A percentile compares a stretch with the other conserved stretches of the same genome.
Conservation (phyloP, 1,140 invertebrate species). For the Drosophila fuyamai region DNA sequence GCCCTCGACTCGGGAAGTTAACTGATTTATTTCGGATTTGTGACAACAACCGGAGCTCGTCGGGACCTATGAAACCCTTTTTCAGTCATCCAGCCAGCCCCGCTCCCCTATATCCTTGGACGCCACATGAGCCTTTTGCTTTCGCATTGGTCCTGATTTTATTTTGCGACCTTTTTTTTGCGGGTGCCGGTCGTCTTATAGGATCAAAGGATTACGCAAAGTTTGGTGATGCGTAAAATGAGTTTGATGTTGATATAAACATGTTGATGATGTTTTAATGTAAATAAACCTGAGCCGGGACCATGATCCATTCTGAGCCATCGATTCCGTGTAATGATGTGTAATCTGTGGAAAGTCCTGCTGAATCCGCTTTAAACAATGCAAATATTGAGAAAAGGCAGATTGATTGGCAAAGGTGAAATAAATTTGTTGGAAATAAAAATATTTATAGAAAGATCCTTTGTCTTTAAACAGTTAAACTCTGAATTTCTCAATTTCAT, state of each 20-base stretch:
- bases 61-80: constrained; percentile 71
- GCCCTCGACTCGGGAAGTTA: constrained; percentile 68
- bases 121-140: constrained; percentile 17
- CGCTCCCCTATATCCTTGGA: constrained; percentile 2
- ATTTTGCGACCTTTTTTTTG: constrained; percentile 49
- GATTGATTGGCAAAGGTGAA: not conserved
- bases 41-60: constrained; percentile 51
- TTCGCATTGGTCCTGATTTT: constrained; percentile 34
- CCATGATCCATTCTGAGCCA: constrained; percentile 23
- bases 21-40: constrained; percentile 81
- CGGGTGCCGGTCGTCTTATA: constrained; percentile 52
- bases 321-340: constrained; percentile 66
- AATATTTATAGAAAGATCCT: no score
- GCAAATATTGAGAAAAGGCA: constrained; percentile 1
- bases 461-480: no score
- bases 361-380: constrained; percentile 32
- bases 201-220: constrained; percentile 82
- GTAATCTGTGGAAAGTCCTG: constrained; percentile 61
- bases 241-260: constrained; percentile 83
- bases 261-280: constrained; percentile 83
- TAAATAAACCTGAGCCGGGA: constrained; percentile 65
- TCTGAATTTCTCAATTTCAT: no score
- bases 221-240: constrained; percentile 82
- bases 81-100: constrained; percentile 9
- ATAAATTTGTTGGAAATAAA: not conserved